Percentiles rank a stretch among this genome's conserved stretches.
These are phyloP conservation scores for Fopius arisanus DNA, from an alignment of 1,140 invertebrate species.

Conservation along the genomic window DNA sequence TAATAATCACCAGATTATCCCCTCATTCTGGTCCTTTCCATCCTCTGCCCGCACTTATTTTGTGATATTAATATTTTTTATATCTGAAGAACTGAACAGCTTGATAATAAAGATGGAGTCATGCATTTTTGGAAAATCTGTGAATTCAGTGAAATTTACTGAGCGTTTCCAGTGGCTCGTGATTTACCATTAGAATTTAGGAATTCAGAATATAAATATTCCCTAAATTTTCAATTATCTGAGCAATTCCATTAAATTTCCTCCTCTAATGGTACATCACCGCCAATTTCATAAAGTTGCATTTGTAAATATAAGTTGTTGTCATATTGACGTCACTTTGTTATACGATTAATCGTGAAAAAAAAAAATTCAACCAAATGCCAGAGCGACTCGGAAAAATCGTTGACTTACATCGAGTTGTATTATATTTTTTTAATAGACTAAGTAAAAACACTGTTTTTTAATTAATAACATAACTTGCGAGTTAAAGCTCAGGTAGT, in stretches of 20 bases:
- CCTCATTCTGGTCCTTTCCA: slow-evolving; percentile 52
- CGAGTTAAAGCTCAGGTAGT: background rate
- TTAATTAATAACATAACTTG: background rate
- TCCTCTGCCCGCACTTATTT: slow-evolving; percentile 56
- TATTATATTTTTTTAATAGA: slow-evolving; percentile 4
- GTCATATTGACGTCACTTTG: background rate
- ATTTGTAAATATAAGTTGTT: slow-evolving; percentile 12
- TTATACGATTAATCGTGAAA: background rate
- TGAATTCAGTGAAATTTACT: too few relatives aligned
- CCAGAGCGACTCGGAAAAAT: background rate
- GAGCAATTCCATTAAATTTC: too few relatives aligned
- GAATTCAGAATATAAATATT: too few relatives aligned
- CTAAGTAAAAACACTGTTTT: background rate
- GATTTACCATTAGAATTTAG: too few relatives aligned
- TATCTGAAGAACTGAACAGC: slow-evolving; percentile 47
- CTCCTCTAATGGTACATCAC: too few relatives aligned
- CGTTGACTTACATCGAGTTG: background rate
- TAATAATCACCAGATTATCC: slow-evolving; percentile 46
- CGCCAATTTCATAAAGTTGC: background rate
- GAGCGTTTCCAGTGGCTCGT: too few relatives aligned
- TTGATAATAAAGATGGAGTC: slow-evolving; percentile 42
- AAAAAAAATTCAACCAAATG: background rate
- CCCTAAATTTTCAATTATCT: too few relatives aligned
- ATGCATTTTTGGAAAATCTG: slow-evolving; percentile 33
- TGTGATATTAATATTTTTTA: slow-evolving; percentile 63